Evolutionary conservation across 1,140 invertebrate genomes (phyloP).

Genomic region (Philopotamus ludificatus): DNA sequence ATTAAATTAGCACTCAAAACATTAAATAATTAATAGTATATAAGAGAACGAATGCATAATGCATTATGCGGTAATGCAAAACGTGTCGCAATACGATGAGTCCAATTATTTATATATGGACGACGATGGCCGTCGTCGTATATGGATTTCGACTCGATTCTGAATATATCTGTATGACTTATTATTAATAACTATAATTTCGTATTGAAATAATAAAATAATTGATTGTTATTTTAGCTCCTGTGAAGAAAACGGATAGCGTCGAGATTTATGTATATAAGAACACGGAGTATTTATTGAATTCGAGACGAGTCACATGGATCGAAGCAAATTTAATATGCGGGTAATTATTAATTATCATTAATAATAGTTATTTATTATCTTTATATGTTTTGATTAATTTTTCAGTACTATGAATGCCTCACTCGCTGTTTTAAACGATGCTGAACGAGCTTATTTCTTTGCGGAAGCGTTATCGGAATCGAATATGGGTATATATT

Average conservation of each 20-base stretch:
- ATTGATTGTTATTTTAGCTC: background rate
- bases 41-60: too few species aligned
- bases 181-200: background rate
- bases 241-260: background rate
- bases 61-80: too few species aligned
- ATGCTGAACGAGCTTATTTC: slow-evolving; percentile 10
- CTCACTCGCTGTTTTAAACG: slow-evolving; percentile 13
- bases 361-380: background rate
- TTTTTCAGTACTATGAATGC: slow-evolving; percentile 7
- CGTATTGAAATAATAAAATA: background rate
- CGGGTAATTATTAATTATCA: slow-evolving; percentile 9
- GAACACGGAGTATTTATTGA: slow-evolving; percentile 11
- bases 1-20: too few species aligned
- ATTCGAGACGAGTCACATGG: slow-evolving; percentile 4
- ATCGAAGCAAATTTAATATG: slow-evolving; percentile 7
- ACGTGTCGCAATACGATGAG: too few species aligned
- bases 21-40: too few species aligned
- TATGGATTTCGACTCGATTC: too few species aligned
- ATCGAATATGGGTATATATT: slow-evolving; percentile 20
- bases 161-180: too few species aligned
- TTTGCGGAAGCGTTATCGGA: slow-evolving; percentile 24
- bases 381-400: slow-evolving; percentile 2
- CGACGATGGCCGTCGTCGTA: too few species aligned
- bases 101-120: too few species aligned
- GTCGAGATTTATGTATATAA: slow-evolving; percentile 1